phyloP scores from a whole-genome alignment of 2,113 vertebrate species.

The Copsychus sechellarum region DNA sequence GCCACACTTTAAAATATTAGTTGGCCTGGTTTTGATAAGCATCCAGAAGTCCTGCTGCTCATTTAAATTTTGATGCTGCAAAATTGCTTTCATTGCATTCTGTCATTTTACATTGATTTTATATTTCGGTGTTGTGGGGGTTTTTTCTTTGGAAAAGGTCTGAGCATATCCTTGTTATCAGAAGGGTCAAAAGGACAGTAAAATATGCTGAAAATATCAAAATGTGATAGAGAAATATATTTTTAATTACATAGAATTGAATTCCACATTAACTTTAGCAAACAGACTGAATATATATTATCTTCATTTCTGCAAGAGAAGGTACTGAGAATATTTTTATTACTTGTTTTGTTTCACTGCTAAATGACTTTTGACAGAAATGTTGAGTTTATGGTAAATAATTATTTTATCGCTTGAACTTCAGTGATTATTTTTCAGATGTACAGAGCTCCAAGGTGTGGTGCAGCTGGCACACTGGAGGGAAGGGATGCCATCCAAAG shows the following conservation, averaged over 20 bases:
- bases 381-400: neutral
- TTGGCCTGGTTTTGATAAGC: conserved; percentile 7
- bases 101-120: conserved; percentile 46
- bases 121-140: accelerated
- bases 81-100: conserved; percentile 43
- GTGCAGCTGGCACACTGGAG: neutral
- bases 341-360: neutral
- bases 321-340: neutral
- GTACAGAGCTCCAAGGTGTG: too few relatives aligned
- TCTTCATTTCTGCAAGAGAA: neutral
- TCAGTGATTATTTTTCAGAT: neutral
- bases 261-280: neutral
- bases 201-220: conserved; percentile 26
- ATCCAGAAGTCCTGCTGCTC: neutral
- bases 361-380: neutral
- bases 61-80: conserved; percentile 33
- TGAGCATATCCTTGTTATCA: conserved; percentile 34
- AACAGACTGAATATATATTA: neutral
- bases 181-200: conserved; percentile 3
- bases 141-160: neutral
- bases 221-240: neutral
- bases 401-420: neutral
- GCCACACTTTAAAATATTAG: neutral
- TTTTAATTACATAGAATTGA: neutral
- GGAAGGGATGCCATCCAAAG: neutral